Evolutionary conservation across 2,888 invertebrate genomes (phyloP), one percentile per base, ranked within the genome.

Genomic region (Drosophila testacea): DNA sequence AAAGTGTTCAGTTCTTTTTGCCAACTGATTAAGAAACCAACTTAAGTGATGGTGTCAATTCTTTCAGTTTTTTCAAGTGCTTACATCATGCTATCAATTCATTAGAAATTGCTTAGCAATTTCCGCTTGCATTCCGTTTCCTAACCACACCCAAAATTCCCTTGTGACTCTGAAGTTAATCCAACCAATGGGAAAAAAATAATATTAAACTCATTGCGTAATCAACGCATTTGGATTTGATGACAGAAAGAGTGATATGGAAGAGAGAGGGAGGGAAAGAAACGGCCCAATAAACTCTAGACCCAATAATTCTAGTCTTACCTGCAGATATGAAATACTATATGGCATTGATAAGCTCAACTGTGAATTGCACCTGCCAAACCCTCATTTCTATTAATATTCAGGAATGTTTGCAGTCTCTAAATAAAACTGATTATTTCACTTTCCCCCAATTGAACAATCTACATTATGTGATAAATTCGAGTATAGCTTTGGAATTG

Each of bases 311-410:
- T 54, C 66, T 46, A 47, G 55, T 68, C 41, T 70, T 72, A 48
- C 28, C 44, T 39, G 61, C 44, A 64, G 68, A 67, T 62, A 79
- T 81, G 75, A 81, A 72, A 73, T 32, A 22, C 22, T 82, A 83
- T 75, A 83, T 75, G 81, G 38, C 69, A 67, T 64, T 56, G 82
- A 82, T 82, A 82, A 83, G 80, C n/a, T 4, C 6, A 56, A 52
- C 28, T 55, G 63, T 48, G 47, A 75, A 79, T 77, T 81, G 75
- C 81, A 83, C 68, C 69, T 67, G 51, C 22, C 39, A 47, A 50
- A 41, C 9, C 32, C 42, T 39, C 32, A 38, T 10, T 9, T 39
- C 63, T 70, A 63, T 66, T 51, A 60, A 62, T 32, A 51, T 30
- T 7, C 6, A 4, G 38, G 41, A 59, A 55, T 59, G 50, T 39